Evolutionary conservation across 2,888 invertebrate species (phyloP).

Genomic region (Coenonympha glycerion): DNA sequence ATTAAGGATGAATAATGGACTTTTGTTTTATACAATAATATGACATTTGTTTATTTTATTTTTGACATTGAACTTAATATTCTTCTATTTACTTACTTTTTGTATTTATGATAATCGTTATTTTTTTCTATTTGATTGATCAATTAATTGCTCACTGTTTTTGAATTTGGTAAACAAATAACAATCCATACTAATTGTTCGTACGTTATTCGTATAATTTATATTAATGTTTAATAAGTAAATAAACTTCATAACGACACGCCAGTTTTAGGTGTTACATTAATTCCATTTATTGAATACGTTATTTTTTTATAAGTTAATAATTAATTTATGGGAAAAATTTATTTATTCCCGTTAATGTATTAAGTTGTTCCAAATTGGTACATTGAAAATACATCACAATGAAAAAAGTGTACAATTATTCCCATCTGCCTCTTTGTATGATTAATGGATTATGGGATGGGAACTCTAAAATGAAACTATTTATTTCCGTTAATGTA

Average conservation of each 20-base stretch:
- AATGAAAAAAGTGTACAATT: too few species aligned
- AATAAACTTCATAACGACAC: neutral
- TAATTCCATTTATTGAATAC: too few species aligned
- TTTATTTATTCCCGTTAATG: too few species aligned
- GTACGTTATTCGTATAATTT: neutral
- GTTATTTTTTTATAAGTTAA: too few species aligned
- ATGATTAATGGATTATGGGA: too few species aligned
- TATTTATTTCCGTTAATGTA: too few species aligned
- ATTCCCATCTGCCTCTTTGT: too few species aligned
- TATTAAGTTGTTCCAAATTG: too few species aligned
- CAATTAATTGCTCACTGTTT: too few species aligned
- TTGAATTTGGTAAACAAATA: neutral
- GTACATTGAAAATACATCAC: too few species aligned
- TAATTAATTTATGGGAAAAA: too few species aligned
- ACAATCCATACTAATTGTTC: neutral
- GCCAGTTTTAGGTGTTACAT: neutral
- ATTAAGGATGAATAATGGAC: conserved; percentile 15
- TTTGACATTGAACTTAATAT: neutral
- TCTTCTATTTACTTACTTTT: neutral
- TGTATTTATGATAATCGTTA: neutral
- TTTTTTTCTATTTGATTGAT: neutral
- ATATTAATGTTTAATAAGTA: neutral
- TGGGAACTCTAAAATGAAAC: too few species aligned
- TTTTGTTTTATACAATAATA: conserved; percentile 3
- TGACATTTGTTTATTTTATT: neutral